Base-by-base conservation (phyloP, 2,888 invertebrate genomes). In the Xanthorhoe designata region DNA sequence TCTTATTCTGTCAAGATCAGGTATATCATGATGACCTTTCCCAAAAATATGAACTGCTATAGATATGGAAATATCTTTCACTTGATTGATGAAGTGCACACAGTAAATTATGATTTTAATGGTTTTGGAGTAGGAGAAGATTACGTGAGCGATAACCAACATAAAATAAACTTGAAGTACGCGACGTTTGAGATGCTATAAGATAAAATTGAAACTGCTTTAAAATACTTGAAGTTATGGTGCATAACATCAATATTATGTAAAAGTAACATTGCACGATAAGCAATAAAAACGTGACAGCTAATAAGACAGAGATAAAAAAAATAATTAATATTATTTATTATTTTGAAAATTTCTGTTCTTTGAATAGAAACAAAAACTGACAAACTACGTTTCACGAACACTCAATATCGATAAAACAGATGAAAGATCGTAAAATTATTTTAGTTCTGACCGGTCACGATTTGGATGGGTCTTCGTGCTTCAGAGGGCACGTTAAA, bases 21-120 rank as follows among this genome's bases (percentile, higher is more conserved):
- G 66, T 59, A 62, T 59, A 72, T 74, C 71, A 64, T 49, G 72
- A 74, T 74, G 69, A 72, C 74, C 71, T 74, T 74, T 72, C 24
- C 32, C 15, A 64, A 66, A 68, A 62, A 63, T 63, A 69, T 64
- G 47, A 59, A 71, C 51, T 55, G 53, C 57, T 17, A 68, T 69
- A 45, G 64, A 62, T 65, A 68, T 66, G 61, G 52, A 66, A 64
- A 59, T 62, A 66, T 59, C 38, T 53, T 56, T 29, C 24, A 42
- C 57, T 51, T 71, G 69, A 69, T 69, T 54, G 63, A 64, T 63
- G 61, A 60, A 47, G 61, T 57, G 35, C 19, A 54, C 49, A 54
- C 35, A 51, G 61, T 60, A 66, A 69, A 68, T 68, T 63, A 57
- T 61, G 59, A 61, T 66, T 66, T 57, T 66, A 57, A 66, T 69